Evolutionary conservation across 1,140 invertebrate species (phyloP), one percentile per base, ranked within the genome.

Genomic region (Meloidogyne chitwoodi): DNA sequence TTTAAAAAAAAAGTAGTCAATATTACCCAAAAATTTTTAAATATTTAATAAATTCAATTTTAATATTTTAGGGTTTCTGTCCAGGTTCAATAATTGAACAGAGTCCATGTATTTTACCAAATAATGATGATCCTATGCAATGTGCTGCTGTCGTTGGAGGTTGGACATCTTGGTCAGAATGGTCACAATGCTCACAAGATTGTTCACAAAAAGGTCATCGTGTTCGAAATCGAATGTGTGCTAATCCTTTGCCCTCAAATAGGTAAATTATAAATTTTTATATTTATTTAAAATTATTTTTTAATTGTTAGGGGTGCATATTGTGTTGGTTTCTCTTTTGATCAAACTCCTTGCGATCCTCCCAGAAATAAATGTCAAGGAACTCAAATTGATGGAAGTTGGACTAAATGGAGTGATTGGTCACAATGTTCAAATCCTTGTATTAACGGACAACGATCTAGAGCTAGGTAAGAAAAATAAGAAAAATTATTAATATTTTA

Each of bases 151-250:
- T 75, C 12, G 38, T 68, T 24, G 64, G 64, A n/a, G 31, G 63
- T 34, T 73, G 71, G 71, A 61, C 48, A 5, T 27, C 26, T 31
- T 93, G 92, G 92, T 90, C 90, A 19, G 89, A 90, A 38, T 94
- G 93, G 92, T 75, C 90, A 24, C 41, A 24, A 0, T 95, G 94
- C 88, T 92, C 91, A 26, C 91, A 90, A 6, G 89, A 90, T 16
- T 95, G 94, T 85, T 93, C 92, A 0, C 91, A 69, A 41, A 75
- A 91, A 0, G 93, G 93, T 0, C 90, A 91, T 26, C 93, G 94
- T 88, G 89, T 89, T 65, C 88, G 92, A 19, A 89, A 90, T 62
- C 86, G 92, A 34, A 88, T 88, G 38, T 92, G 92, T 75, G 77
- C 84, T 26, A 78, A 82, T 62, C 85, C 85, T n/a, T 68, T 87